Base-by-base conservation (phyloP, 1,140 invertebrate genomes). In the Pseudomyrmex flavicornis region DNA sequence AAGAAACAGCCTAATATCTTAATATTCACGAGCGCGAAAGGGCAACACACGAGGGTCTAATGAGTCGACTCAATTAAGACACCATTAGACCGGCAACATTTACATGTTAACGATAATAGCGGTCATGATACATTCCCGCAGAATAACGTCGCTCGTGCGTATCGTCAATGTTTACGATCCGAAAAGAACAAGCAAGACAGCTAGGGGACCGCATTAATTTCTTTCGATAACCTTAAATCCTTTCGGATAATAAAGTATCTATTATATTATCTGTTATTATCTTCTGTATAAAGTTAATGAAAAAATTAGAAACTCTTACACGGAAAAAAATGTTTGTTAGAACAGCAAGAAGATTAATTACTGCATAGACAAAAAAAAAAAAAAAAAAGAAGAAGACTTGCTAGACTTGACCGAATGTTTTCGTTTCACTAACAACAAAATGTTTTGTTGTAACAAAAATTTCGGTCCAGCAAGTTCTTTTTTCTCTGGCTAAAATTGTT, bases 91-190 rank as follows among this genome's bases (percentile, higher is more conserved):
- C 82, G 83, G 68, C 85, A 79, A 86, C 90, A 92, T 92, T 92
- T 92, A 90, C 91, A 92, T 90, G 89, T 91, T 92, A 92, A 92
- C 90, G 90, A 92, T 92, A 92, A 92, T 91, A 91, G 83, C 90
- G 74, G 90, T 89, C 89, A 90, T 89, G 91, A 92, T 92, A 91
- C 90, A 85, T 91, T 84, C 86, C 70, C 70, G 66, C 59, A 86
- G 80, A 87, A 89, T 83, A 88, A 89, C 68, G 84, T 75, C 44
- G 52, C 26, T 65, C n/a, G 50, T 72, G 54, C 15, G 61, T 82
- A 61, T 13, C 17, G 17, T 48, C 58, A 58, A 35, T 69, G 74
- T 46, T 62, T 70, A 63, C 22, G 54, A 66, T 63, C 48, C 75
- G 83, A 83, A 88, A 87, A 59, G 20, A 54, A 15, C 35, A 35